Evolutionary conservation across 2,797 vertebrate species (phyloP).

Genomic region (Gouania willdenowi): DNA sequence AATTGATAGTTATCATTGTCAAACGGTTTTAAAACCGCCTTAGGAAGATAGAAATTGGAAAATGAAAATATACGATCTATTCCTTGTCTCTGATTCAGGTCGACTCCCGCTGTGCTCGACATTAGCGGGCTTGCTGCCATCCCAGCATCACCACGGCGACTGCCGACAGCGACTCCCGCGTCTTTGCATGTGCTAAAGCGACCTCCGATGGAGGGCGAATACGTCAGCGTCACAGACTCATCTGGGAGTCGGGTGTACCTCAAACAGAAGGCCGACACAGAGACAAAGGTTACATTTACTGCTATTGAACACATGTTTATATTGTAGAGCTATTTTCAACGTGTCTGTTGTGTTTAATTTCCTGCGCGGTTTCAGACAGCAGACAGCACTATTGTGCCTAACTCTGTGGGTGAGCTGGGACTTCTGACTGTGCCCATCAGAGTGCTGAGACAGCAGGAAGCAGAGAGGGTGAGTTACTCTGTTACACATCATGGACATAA

Average conservation of each 20-base stretch:
- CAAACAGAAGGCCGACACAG: constrained; percentile 69
- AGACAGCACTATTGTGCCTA: constrained; percentile 47
- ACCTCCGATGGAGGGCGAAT: constrained; percentile 86
- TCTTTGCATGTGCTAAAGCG: constrained; percentile 71
- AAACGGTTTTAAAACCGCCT: no score
- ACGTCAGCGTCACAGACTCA: constrained; percentile 86
- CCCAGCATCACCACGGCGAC: constrained; percentile 47
- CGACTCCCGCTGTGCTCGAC: constrained; percentile 43
- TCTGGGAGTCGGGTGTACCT: constrained; percentile 84
- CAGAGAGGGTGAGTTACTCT: constrained; percentile 72
- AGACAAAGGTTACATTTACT: constrained; percentile 26
- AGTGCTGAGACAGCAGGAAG: constrained; percentile 81
- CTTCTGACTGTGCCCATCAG: constrained; percentile 80
- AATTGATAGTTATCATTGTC: background rate
- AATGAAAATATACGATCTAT: no score
- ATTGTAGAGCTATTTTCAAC: no score
- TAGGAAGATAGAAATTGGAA: no score
- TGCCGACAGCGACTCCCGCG: background rate
- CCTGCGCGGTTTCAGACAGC: constrained; percentile 31
- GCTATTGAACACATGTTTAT: no score
- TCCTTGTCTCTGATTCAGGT: constrained; percentile 32
- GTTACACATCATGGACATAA: no score
- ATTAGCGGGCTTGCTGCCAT: constrained; percentile 65
- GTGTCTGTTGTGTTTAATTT: background rate
- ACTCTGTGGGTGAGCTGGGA: constrained; percentile 66